These are phyloP conservation scores for Ophioderma brevispina DNA, from an alignment of 35 echinoderm and acorn worm genomes.

Conservation along the genomic window DNA sequence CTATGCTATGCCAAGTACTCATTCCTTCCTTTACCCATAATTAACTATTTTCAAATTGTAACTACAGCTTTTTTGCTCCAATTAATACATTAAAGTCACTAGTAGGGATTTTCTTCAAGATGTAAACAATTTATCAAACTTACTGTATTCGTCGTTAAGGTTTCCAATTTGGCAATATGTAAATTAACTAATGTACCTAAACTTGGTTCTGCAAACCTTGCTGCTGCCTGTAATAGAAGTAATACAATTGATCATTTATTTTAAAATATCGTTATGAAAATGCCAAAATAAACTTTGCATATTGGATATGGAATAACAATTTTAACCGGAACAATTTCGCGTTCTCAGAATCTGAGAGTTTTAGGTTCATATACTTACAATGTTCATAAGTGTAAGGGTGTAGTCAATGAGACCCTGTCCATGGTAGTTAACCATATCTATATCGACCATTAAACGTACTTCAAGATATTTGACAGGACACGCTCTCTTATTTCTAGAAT, in stretches of 20 bases:
- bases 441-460: not conserved
- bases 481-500: not conserved
- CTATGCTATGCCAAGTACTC: no score
- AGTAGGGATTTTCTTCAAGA: no score
- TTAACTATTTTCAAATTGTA: no score
- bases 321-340: no score
- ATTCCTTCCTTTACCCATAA: no score
- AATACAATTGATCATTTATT: not conserved
- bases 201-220: not conserved
- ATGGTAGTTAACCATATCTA: not conserved
- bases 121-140: not conserved
- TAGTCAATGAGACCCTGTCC: not conserved
- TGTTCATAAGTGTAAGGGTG: not conserved
- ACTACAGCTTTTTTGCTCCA: no score
- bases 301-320: no score
- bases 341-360: no score
- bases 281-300: no score
- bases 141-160: not conserved
- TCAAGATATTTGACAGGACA: not conserved
- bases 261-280: no score
- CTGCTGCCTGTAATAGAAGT: not conserved
- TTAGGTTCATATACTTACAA: constrained; percentile 2
- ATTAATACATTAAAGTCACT: no score
- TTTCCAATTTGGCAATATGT: not conserved
- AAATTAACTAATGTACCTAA: not conserved